phyloP scores from a whole-genome alignment of 2,113 vertebrate species.

The Lates calcarifer region DNA sequence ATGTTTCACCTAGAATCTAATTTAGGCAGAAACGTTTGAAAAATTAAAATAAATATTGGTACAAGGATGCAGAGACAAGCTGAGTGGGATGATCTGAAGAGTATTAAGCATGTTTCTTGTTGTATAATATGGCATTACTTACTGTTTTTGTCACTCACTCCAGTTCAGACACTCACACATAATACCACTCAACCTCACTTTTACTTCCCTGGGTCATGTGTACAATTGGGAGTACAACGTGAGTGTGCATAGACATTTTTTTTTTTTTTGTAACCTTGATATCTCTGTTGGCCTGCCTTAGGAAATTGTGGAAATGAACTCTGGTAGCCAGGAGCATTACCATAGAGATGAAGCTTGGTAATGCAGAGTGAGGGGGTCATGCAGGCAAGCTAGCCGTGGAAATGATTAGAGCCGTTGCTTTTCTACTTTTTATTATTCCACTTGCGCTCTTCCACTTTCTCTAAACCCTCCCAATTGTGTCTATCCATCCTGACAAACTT shows the following conservation, averaged over 20 bases:
- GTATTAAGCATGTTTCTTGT: slow-evolving; percentile 35
- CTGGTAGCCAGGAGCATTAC: slow-evolving; percentile 57
- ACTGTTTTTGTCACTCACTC: slow-evolving; percentile 43
- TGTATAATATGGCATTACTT: slow-evolving; percentile 22
- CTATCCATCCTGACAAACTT: slow-evolving; percentile 22
- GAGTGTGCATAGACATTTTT: slow-evolving; percentile 7
- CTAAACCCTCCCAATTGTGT: slow-evolving; percentile 6
- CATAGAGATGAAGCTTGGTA: slow-evolving; percentile 67
- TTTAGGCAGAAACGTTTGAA: background rate
- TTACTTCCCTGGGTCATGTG: slow-evolving; percentile 30
- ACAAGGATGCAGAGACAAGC: background rate
- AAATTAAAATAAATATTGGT: background rate
- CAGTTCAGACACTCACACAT: slow-evolving; percentile 11
- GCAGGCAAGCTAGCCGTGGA: slow-evolving; percentile 48
- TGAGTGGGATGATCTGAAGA: slow-evolving; percentile 29
- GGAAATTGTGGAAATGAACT: slow-evolving; percentile 70
- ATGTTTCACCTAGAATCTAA: background rate
- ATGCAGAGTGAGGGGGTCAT: slow-evolving; percentile 48
- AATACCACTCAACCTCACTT: slow-evolving; percentile 30
- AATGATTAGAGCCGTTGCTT: slow-evolving; percentile 60
- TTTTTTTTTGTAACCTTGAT: slow-evolving; percentile 46
- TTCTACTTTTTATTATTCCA: slow-evolving; percentile 48
- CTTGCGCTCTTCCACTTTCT: slow-evolving; percentile 37
- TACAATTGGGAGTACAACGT: slow-evolving; percentile 51
- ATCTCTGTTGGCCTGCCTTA: slow-evolving; percentile 57